Conservation (phyloP, 2,113 vertebrate genomes). For the Boulengeromyrus knoepffleri region DNA sequence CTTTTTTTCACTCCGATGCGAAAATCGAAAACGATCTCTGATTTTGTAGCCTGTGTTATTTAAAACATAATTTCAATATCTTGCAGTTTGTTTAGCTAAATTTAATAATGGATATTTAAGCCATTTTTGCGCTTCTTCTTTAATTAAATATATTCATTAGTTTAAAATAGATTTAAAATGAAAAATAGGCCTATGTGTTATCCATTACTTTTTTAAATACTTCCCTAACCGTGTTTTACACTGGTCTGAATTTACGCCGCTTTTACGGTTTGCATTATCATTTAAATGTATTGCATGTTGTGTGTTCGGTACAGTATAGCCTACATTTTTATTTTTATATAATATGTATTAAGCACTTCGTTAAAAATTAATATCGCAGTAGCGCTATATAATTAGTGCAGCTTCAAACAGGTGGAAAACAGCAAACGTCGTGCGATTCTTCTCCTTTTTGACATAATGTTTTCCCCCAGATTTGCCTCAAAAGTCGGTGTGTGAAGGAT, state of each 20-base stretch:
- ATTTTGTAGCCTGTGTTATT: background rate
- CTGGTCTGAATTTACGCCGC: background rate
- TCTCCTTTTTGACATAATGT: background rate
- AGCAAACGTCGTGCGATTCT: background rate
- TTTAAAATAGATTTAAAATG: background rate
- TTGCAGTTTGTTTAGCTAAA: background rate
- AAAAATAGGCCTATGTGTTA: background rate
- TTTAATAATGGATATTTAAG: background rate
- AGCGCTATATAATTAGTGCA: background rate
- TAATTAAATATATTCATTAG: background rate
- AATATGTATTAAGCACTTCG: background rate
- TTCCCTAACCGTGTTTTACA: background rate
- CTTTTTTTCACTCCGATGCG: background rate
- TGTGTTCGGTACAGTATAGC: background rate
- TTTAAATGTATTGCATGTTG: background rate
- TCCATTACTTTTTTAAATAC: background rate
- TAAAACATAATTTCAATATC: background rate
- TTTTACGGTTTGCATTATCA: background rate
- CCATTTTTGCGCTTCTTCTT: background rate
- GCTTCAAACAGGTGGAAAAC: background rate
- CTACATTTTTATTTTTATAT: background rate
- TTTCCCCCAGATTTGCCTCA: conserved; percentile 55
- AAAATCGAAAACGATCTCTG: background rate
- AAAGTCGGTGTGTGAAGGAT: conserved; percentile 79
- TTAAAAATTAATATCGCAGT: background rate